phyloP scores from a whole-genome alignment of 2,888 invertebrate genomes.

The Tipula helvola region DNA sequence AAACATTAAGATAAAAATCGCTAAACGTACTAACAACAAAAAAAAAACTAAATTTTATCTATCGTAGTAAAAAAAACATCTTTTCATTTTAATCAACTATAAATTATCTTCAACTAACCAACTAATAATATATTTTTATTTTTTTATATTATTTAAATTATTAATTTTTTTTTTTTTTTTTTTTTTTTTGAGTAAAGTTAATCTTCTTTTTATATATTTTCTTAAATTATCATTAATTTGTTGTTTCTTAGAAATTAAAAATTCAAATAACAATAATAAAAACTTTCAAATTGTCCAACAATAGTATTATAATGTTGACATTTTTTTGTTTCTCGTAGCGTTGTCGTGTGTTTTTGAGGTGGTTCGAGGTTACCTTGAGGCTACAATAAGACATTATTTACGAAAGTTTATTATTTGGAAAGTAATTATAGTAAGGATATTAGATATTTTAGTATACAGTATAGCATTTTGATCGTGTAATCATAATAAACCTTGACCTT shows the following conservation, averaged over 20 bases:
- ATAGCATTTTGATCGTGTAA: background rate
- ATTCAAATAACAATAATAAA: background rate
- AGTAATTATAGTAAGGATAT: background rate
- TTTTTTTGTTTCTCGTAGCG: background rate
- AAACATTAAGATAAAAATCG: background rate
- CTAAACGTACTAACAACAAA: background rate
- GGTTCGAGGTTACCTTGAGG: background rate
- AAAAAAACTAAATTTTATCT: background rate
- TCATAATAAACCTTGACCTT: background rate
- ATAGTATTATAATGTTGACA: background rate
- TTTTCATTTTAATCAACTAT: background rate
- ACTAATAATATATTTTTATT: background rate
- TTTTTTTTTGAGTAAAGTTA: background rate
- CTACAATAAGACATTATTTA: background rate
- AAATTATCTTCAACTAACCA: background rate
- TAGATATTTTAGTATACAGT: background rate
- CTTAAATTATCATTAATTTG: background rate
- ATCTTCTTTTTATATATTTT: background rate
- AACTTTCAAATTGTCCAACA: slow-evolving; percentile 4
- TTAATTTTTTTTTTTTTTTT: background rate
- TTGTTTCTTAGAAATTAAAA: slow-evolving; percentile 4
- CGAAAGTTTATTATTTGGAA: background rate
- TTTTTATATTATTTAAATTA: background rate
- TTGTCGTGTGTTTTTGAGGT: background rate
- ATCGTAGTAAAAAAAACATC: background rate